Conservation (phyloP, 2,113 vertebrate genomes). For the Oceanodroma tethys region DNA sequence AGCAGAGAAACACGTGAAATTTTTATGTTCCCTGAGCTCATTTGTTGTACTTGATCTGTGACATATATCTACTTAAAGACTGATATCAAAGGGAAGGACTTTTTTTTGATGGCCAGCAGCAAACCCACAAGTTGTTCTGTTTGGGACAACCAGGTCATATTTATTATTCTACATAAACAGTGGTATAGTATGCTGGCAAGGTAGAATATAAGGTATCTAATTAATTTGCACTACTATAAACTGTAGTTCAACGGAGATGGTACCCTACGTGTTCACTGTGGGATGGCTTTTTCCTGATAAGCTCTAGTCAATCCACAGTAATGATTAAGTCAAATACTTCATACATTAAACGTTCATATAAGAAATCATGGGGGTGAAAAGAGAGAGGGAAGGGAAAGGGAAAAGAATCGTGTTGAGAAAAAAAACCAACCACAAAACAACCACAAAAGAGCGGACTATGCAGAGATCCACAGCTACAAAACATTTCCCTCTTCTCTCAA, state of each 20-base stretch:
- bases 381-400: background rate
- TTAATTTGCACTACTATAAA: background rate
- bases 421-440: accelerated
- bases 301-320: background rate
- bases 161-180: background rate
- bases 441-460: background rate
- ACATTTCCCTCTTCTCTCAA: background rate
- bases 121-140: background rate
- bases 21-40: background rate
- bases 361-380: background rate
- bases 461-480: background rate
- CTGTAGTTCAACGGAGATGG: background rate
- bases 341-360: background rate
- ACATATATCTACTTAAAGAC: background rate
- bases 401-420: background rate
- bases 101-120: background rate
- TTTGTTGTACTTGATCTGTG: background rate
- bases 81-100: background rate
- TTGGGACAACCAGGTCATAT: background rate
- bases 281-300: background rate
- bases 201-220: background rate
- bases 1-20: background rate
- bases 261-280: background rate
- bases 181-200: background rate
- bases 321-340: background rate